Evolutionary conservation across 53 echinoderm and acorn worm species (phyloP).

Genomic region (Temnopleurus reevesii): DNA sequence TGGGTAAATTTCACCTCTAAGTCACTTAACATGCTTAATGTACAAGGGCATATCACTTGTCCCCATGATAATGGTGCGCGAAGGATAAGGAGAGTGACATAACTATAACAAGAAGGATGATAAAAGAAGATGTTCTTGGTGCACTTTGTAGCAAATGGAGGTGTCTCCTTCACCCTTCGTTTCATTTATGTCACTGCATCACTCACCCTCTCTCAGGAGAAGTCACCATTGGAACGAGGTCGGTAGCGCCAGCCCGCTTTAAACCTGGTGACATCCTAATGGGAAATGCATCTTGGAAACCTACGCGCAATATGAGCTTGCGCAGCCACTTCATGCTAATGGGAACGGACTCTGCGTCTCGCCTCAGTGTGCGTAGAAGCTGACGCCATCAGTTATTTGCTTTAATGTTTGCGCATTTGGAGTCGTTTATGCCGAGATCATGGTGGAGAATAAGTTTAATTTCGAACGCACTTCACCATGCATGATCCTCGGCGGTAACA

Average conservation of each 20-base stretch:
- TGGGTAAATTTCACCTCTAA: too few species aligned
- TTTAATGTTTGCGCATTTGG: slow-evolving; percentile 27
- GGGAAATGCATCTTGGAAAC: too few species aligned
- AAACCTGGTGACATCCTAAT: too few species aligned
- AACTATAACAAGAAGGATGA: slow-evolving; percentile 1
- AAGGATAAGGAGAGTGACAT: not conserved
- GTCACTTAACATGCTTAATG: too few species aligned
- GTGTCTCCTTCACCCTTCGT: slow-evolving; percentile 13
- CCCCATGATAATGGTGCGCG: not conserved
- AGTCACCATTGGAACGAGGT: too few species aligned
- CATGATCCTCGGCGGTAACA: slow-evolving; percentile 3
- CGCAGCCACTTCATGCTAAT: too few species aligned
- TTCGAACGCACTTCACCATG: not conserved
- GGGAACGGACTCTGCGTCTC: too few species aligned
- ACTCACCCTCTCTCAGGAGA: too few species aligned
- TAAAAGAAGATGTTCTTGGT: slow-evolving; percentile 16
- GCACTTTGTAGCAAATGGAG: slow-evolving; percentile 26
- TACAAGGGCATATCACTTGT: not conserved
- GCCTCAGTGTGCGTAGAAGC: not conserved
- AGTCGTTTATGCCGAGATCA: slow-evolving; percentile 20
- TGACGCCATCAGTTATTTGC: slow-evolving; percentile 37
- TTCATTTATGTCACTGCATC: not conserved
- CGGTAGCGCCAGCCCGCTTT: too few species aligned
- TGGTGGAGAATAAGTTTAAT: not conserved
- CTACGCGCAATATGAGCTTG: too few species aligned